Evolutionary conservation across 1,140 invertebrate species (phyloP).

Genomic region (Panagrolaimus sp.): DNA sequence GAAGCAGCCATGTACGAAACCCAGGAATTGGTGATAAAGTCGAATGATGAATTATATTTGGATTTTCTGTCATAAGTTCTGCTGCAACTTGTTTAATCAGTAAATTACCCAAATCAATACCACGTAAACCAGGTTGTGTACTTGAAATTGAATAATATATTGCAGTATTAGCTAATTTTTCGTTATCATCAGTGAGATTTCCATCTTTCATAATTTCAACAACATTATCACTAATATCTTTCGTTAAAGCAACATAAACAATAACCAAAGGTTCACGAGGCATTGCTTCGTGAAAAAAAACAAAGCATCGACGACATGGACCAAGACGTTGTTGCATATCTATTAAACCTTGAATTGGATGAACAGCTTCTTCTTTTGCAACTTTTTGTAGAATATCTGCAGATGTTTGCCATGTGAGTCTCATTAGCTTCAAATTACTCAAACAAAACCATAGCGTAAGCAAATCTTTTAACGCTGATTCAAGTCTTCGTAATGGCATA

Average conservation of each 20-base stretch:
- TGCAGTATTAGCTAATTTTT: not conserved
- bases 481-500: not conserved
- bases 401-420: conserved; percentile 12
- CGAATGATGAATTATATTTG: conserved; percentile 7
- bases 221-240: not conserved
- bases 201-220: not conserved
- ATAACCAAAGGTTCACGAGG: conserved; percentile 13
- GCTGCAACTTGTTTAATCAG: conserved; percentile 8
- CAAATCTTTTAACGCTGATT: conserved; percentile 1
- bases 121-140: not conserved
- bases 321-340: conserved; percentile 7
- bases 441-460: conserved; percentile 11
- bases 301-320: not conserved
- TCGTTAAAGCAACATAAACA: conserved; percentile 16
- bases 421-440: not conserved
- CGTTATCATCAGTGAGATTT: not conserved
- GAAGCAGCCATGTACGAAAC: conserved; percentile 6
- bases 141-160: conserved; percentile 10
- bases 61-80: not conserved
- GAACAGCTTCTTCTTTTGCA: conserved; percentile 9
- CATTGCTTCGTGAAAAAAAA: conserved; percentile 4
- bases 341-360: not conserved
- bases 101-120: conserved; percentile 12
- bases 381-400: conserved; percentile 10
- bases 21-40: conserved; percentile 13